Evolutionary conservation across 2,113 vertebrate genomes (phyloP), one percentile per base, ranked within the genome.

Genomic region (Siniperca chuatsi): DNA sequence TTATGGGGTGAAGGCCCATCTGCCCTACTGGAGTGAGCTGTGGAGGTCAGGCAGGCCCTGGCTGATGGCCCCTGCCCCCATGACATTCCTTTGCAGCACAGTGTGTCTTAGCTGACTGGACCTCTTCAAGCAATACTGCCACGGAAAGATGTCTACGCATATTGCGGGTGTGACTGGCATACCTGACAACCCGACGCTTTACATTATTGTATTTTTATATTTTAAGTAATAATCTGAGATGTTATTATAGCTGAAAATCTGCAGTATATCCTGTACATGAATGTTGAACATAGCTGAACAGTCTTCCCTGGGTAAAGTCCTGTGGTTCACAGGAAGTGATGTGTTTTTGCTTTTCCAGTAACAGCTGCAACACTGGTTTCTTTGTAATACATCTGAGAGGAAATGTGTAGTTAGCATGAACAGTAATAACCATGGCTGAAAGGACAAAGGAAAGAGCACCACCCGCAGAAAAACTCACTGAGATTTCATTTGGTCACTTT

Each of bases 1-100:
- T 92, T 93, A 92, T 35, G 11, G 82, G 86, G 81, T 93, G 89
- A 94, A 75, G 89, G 78, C 69, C 89, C 82, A 90, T 87, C 80
- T 88, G 78, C 75, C 52, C 62, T 35, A 7, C 74, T 81, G 74
- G 21, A 89, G 71, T 20, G 75, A 75, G 76, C 77, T 82, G 60
- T 52, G 21, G 80, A 87, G 90, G 92, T 93, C 88, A 91, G 57
- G 87, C 85, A 83, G 83, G 83, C 79, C 84, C 67, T 12, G 65
- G 61, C 60, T 57, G 77, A 66, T 65, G 83, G 76, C 71, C 78
- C 40, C 37, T 50, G 64, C 67, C 70, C 75, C 33, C 6, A 8
- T 29, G 48, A 62, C 87, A 86, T 87, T 90, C 73, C 81, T 81
- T 44, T 62, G 70, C 46, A 70, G 55, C 73, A 64, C 58, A 60